phyloP scores from a whole-genome alignment of 2,797 vertebrate genomes.

The Eurystomus glaucurus region DNA sequence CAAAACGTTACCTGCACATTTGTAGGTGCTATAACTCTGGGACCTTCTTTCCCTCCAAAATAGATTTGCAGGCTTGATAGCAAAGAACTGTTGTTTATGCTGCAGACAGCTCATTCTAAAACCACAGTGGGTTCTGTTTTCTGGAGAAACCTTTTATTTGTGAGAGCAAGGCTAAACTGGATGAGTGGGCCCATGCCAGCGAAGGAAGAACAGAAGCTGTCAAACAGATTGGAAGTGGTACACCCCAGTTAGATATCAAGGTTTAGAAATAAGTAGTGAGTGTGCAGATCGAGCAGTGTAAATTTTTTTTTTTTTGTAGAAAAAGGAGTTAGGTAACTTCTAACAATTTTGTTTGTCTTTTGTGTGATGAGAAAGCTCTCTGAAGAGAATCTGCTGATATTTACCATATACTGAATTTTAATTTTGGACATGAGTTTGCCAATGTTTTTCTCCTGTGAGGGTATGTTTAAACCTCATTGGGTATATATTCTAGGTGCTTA shows the following conservation, averaged over 20 bases:
- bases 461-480: neutral
- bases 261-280: neutral
- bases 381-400: neutral
- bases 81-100: neutral
- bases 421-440: neutral
- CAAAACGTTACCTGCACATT: neutral
- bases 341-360: neutral
- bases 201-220: neutral
- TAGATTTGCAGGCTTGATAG: neutral
- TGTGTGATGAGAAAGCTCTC: neutral
- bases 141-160: constrained; percentile 13
- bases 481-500: neutral
- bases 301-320: neutral
- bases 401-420: neutral
- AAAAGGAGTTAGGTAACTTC: neutral
- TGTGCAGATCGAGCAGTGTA: neutral
- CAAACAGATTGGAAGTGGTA: neutral
- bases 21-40: neutral
- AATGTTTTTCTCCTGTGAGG: neutral
- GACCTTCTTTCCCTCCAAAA: neutral
- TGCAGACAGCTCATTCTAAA: neutral
- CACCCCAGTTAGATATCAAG: neutral
- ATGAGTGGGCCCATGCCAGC: neutral
- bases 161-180: neutral
- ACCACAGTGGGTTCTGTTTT: neutral